phyloP scores from a whole-genome alignment of 2,888 invertebrate species.

The Buathra laborator region DNA sequence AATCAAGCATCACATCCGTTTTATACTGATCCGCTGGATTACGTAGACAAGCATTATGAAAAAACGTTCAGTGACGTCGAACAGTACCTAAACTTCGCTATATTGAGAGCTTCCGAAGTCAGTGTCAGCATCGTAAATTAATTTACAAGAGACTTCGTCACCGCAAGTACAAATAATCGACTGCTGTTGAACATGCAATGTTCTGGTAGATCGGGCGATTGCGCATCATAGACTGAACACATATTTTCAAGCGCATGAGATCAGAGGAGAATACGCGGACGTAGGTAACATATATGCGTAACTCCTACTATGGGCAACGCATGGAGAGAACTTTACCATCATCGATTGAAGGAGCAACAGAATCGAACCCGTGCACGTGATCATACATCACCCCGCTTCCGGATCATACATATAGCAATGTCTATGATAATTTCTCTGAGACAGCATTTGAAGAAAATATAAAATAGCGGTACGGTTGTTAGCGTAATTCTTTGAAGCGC shows the following conservation, averaged over 20 bases:
- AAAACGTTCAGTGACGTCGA: too few species aligned
- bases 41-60: too few species aligned
- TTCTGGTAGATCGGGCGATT: too few species aligned
- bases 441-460: too few species aligned
- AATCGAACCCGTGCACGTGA: background rate
- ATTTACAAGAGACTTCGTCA: background rate
- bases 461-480: too few species aligned
- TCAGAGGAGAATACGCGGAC: background rate
- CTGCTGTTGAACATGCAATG: background rate
- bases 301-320: background rate
- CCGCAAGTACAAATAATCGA: conserved; percentile 14
- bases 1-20: too few species aligned
- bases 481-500: too few species aligned
- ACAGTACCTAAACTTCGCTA: too few species aligned
- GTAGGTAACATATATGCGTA: background rate
- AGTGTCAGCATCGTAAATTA: too few species aligned
- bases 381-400: background rate
- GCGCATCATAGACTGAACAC: background rate
- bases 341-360: background rate
- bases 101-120: too few species aligned
- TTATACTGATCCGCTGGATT: too few species aligned
- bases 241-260: background rate
- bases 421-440: too few species aligned
- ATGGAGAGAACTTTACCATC: background rate
- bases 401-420: background rate